These are phyloP conservation scores for Isaurus tuberculatus DNA, from an alignment of 92 coral and sea anemone genomes.

Conservation along the genomic window DNA sequence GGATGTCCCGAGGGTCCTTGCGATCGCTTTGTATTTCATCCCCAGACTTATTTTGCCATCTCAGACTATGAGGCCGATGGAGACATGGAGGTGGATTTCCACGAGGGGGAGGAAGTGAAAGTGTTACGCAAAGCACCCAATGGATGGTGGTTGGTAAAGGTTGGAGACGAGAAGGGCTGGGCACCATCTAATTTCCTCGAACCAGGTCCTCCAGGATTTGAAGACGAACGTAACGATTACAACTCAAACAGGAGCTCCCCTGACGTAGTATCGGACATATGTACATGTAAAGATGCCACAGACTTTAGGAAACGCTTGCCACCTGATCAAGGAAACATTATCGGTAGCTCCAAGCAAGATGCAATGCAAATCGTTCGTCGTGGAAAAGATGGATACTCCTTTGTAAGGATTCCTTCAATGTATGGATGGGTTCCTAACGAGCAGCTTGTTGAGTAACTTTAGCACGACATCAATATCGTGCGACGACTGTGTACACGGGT, in stretches of 20 bases:
- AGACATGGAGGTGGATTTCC: constrained; percentile 59
- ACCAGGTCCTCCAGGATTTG: constrained; percentile 28
- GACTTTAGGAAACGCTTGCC: background rate
- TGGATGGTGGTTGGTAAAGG: constrained; percentile 83
- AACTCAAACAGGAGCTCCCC: background rate
- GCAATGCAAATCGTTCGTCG: constrained; percentile 4
- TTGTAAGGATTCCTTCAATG: constrained; percentile 13
- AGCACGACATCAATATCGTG: no score
- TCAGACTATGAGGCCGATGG: constrained; percentile 62
- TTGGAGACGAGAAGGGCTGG: constrained; percentile 70
- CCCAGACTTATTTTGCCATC: constrained; percentile 43
- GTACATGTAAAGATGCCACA: background rate
- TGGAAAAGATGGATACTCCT: background rate
- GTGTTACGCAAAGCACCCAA: constrained; percentile 59
- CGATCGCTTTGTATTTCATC: constrained; percentile 3
- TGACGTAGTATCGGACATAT: background rate
- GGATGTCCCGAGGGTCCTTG: constrained; percentile 18
- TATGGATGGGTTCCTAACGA: constrained; percentile 27
- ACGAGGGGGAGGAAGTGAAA: constrained; percentile 62
- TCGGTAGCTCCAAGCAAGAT: background rate
- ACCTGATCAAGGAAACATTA: background rate
- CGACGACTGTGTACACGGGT: no score
- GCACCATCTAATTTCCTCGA: constrained; percentile 80
- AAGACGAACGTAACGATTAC: background rate
- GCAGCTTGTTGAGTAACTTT: background rate